Evolutionary conservation across 2,113 vertebrate genomes (phyloP).

Genomic region (Dromaius novaehollandiae): DNA sequence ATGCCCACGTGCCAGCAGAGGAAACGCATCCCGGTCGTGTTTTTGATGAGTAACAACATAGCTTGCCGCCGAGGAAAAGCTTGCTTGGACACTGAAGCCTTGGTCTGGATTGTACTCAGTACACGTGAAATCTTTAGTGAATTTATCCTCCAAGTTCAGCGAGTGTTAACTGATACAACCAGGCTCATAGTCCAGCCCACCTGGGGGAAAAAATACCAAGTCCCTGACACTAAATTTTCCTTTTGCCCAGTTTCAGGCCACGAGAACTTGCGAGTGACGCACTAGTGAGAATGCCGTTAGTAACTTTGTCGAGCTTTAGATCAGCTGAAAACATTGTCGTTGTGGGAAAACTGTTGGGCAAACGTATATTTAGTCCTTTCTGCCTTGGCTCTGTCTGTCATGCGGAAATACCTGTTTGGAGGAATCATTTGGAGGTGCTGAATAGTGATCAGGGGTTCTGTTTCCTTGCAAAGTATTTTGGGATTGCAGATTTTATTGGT

Average conservation of each 20-base stretch:
- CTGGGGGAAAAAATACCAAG: not conserved
- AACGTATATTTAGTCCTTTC: slow-evolving; percentile 11
- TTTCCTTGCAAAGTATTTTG: slow-evolving; percentile 32
- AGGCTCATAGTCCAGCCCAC: not conserved
- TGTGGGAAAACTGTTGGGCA: not conserved
- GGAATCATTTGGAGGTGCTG: not conserved
- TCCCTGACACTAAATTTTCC: not conserved
- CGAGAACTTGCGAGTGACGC: not conserved
- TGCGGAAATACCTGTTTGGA: not conserved
- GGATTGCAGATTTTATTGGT: slow-evolving; percentile 36
- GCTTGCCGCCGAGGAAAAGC: not conserved
- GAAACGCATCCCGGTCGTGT: not conserved
- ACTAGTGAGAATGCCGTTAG: not conserved
- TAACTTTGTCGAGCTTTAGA: not conserved
- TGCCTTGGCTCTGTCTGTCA: not conserved
- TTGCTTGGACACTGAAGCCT: not conserved
- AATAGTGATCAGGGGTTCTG: slow-evolving; percentile 32
- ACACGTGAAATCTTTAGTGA: not conserved
- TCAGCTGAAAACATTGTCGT: not conserved
- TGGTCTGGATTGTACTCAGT: not conserved
- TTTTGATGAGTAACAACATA: not conserved
- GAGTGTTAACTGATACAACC: not conserved
- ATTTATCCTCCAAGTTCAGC: not conserved
- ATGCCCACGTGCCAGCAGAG: not conserved
- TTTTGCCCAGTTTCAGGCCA: not conserved